Evolutionary conservation across 2,113 vertebrate species (phyloP).

Genomic region (Donacobius atricapilla): DNA sequence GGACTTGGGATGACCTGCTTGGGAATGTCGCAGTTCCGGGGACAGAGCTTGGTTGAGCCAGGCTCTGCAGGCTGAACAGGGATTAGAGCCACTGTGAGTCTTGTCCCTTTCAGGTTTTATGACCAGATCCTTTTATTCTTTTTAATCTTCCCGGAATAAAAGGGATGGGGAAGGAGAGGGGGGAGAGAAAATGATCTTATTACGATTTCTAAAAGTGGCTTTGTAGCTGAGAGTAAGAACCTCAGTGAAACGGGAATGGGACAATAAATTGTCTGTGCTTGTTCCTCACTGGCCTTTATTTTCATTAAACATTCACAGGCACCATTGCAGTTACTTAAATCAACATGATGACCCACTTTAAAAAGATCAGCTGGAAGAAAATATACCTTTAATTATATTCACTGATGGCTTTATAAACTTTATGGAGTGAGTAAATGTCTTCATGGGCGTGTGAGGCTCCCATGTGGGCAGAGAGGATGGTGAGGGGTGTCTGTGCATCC

Average conservation of each 20-base stretch:
- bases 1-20: background rate
- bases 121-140: background rate
- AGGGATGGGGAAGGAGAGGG: background rate
- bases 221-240: background rate
- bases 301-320: slow-evolving; percentile 29
- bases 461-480: background rate
- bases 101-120: background rate
- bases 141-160: background rate
- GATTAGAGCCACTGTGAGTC: background rate
- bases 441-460: background rate
- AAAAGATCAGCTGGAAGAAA: slow-evolving; percentile 5
- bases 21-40: background rate
- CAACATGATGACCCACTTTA: slow-evolving; percentile 22
- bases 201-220: background rate
- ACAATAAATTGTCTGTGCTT: background rate
- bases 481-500: background rate
- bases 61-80: background rate
- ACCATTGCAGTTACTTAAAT: slow-evolving; percentile 48
- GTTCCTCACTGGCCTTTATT: background rate
- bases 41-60: background rate
- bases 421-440: background rate
- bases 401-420: slow-evolving; percentile 30
- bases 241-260: background rate
- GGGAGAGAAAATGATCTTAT: background rate
- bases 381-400: slow-evolving; percentile 9